These are phyloP conservation scores for Lepus americanus DNA, from an alignment of 2,113 vertebrate species.

Conservation along the genomic window DNA sequence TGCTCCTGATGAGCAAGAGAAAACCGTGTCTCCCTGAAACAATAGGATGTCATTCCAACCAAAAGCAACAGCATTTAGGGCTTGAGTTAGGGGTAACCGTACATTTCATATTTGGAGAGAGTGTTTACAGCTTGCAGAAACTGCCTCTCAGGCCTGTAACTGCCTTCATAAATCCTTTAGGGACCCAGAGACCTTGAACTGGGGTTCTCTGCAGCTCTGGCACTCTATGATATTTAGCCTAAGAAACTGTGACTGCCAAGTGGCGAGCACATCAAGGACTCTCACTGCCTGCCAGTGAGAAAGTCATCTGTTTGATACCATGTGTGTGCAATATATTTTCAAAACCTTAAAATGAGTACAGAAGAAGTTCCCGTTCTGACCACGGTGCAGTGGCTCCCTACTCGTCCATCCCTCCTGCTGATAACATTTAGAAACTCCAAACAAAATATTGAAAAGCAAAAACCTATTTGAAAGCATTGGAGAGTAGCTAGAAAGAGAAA, in stretches of 20 bases:
- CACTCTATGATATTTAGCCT: neutral
- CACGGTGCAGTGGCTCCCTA: neutral
- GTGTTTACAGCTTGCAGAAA: neutral
- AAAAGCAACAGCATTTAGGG: neutral
- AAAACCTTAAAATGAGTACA: neutral
- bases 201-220: neutral
- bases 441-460: neutral
- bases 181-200: neutral
- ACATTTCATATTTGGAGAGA: neutral
- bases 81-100: neutral
- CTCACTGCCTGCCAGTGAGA: neutral
- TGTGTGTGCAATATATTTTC: neutral
- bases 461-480: neutral
- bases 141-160: neutral
- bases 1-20: neutral
- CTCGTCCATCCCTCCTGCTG: neutral
- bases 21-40: neutral
- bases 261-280: neutral
- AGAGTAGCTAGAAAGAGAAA: neutral
- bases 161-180: neutral
- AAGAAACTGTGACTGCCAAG: constrained; percentile 20
- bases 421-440: neutral
- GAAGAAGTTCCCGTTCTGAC: neutral
- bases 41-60: neutral
- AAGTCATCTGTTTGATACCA: neutral